Percentiles rank a stretch among this genome's conserved stretches.
phyloP scores from a whole-genome alignment of 2,888 invertebrate genomes.

The Cosmia trapezina region DNA sequence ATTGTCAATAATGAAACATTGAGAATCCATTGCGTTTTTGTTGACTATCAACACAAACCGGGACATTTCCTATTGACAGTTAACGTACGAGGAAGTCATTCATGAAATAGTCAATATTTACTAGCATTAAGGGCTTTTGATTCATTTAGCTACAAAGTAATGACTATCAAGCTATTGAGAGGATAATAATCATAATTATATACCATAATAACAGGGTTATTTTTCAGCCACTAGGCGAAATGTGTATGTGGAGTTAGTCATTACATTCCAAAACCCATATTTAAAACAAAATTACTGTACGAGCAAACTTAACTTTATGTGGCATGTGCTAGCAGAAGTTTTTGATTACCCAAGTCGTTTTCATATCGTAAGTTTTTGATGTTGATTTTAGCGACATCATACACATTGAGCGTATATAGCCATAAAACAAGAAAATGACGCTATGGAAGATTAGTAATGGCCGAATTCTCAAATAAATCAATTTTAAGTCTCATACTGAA shows the following conservation, averaged over 20 bases:
- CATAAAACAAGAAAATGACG: slow-evolving; percentile 8
- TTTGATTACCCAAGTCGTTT: slow-evolving; percentile 25
- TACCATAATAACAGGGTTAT: slow-evolving; percentile 17
- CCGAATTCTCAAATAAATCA: not conserved
- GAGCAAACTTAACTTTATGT: slow-evolving; percentile 11
- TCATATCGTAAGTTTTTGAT: slow-evolving; percentile 25
- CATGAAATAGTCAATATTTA: slow-evolving; percentile 38
- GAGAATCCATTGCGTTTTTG: slow-evolving; percentile 43
- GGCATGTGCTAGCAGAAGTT: slow-evolving; percentile 9
- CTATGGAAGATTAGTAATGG: not conserved
- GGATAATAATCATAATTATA: slow-evolving; percentile 16
- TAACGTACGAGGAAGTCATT: slow-evolving; percentile 23
- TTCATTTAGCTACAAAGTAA: slow-evolving; percentile 7
- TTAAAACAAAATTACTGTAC: slow-evolving; percentile 21
- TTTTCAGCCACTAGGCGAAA: slow-evolving; percentile 23
- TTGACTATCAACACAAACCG: slow-evolving; percentile 54
- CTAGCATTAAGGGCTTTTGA: slow-evolving; percentile 18
- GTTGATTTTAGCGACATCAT: slow-evolving; percentile 1
- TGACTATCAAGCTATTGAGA: slow-evolving; percentile 1
- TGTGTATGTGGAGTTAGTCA: not conserved
- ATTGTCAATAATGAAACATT: slow-evolving; percentile 40
- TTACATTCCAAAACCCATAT: not conserved
- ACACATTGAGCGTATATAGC: not conserved
- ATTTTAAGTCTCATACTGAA: not conserved
- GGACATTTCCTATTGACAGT: slow-evolving; percentile 32